Evolutionary conservation across 2,797 vertebrate species (phyloP), one percentile per base, ranked within the genome.

Genomic region (Antennarius maculatus): DNA sequence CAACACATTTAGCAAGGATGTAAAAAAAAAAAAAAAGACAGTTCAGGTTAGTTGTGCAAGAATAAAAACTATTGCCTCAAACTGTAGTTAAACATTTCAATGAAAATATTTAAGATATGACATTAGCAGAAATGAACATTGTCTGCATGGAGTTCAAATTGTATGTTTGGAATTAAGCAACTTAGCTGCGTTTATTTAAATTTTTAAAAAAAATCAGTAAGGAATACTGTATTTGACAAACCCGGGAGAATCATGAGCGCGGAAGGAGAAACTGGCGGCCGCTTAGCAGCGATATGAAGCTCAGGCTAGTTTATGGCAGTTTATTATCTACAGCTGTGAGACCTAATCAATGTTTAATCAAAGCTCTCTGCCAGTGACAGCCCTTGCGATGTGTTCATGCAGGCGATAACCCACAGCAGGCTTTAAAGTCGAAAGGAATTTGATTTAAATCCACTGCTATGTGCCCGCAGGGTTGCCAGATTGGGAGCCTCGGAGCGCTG

Each of bases 401-500:
- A 45, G 61, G 53, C 29, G 55, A 54, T 15, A 49, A 69, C 9
- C 8, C 3, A 46, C 0, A 56, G 2, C 13, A 12, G 11, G 54
- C 58, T 74, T 60, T 46, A 61, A 80, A 65, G 46, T 34, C 14
- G 28, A 57, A 4, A 58, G 41, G 51, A 79, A 77, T 80, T 62
- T 42, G 58, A 71, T 66, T 71, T 62, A 71, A 80, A 78, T 60
- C 71, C 75, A 51, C 45, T 17, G 34, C 47, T 49, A 3, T 27
- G 58, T 45, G 49, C 3, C 69, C 50, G 53, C 64, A 17, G 70
- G 71, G 64, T 78, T 74, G 80, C 76, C 80, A 71, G 67, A 59
- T 80, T 61, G 74, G 71, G 16, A 52, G 61, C 49, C 59, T 52
- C 59, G 0, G 54, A 71, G 54, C 50, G 11, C 47, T 29, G 57